A percentile compares a stretch with the other conserved stretches of the same genome.
Evolutionary conservation across 2,113 vertebrate genomes (phyloP).

Genomic region (Elephas maximus): DNA sequence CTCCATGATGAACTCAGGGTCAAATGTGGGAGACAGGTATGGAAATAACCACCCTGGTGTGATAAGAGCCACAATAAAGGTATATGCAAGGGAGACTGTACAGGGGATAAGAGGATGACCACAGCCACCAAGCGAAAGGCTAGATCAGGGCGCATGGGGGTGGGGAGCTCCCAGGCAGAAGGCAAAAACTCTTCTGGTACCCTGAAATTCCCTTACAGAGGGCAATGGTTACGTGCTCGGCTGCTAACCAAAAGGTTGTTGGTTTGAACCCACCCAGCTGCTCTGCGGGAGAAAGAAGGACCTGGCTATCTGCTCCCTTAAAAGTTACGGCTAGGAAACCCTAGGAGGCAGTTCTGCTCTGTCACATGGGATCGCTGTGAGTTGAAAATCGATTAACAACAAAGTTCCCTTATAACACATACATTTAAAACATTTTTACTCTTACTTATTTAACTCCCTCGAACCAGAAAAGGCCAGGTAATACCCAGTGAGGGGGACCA

Average conservation of each 20-base stretch:
- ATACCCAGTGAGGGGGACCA: no score
- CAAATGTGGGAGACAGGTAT: not conserved
- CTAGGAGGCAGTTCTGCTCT: not conserved
- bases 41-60: not conserved
- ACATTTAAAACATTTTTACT: no score
- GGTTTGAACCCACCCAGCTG: not conserved
- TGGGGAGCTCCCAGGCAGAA: not conserved
- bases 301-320: not conserved
- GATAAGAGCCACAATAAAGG: not conserved
- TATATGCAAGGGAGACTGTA: not conserved
- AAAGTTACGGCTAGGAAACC: not conserved
- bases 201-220: not conserved
- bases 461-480: no score
- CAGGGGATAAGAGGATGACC: not conserved
- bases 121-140: not conserved
- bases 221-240: no score
- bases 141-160: not conserved
- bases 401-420: not conserved
- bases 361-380: not conserved
- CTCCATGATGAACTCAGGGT: not conserved
- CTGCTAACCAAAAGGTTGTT: not conserved
- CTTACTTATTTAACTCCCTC: no score
- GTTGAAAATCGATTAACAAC: not conserved
- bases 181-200: not conserved
- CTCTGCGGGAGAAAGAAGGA: not conserved